A percentile compares a stretch with the other conserved stretches of the same genome.
Evolutionary conservation across 2,797 vertebrate species (phyloP).

Genomic region (Lepidocolaptes lacrymiger): DNA sequence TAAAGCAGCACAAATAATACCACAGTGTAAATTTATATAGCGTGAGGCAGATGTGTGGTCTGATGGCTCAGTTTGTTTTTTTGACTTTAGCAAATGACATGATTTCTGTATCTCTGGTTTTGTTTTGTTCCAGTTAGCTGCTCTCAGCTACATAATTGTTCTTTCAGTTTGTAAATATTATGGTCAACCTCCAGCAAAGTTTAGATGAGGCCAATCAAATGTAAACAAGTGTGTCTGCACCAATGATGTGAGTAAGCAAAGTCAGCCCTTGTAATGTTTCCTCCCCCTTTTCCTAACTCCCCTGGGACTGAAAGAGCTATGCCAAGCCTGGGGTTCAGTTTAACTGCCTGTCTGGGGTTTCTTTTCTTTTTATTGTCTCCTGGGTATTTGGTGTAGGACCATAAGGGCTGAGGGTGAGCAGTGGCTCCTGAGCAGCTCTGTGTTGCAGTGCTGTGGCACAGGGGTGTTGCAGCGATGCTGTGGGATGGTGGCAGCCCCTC

Average conservation of each 20-base stretch:
- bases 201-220: slow-evolving; percentile 73
- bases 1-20: slow-evolving; percentile 33
- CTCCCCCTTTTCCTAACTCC: background rate
- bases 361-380: too few species aligned
- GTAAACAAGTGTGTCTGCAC: slow-evolving; percentile 60
- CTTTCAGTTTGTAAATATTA: slow-evolving; percentile 77
- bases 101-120: slow-evolving; percentile 59
- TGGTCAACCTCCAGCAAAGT: slow-evolving; percentile 74
- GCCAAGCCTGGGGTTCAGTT: background rate
- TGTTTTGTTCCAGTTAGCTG: slow-evolving; percentile 69
- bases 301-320: background rate
- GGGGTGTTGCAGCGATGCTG: background rate
- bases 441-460: background rate
- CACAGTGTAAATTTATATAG: background rate
- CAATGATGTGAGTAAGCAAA: slow-evolving; percentile 45
- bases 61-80: slow-evolving; percentile 19
- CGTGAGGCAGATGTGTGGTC: slow-evolving; percentile 63
- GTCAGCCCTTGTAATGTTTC: slow-evolving; percentile 29
- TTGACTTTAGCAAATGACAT: slow-evolving; percentile 36
- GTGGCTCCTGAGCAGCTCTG: background rate
- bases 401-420: background rate
- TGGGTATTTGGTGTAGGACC: background rate
- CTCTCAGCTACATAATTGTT: slow-evolving; percentile 74
- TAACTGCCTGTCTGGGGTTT: background rate
- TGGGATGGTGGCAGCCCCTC: background rate